These are phyloP conservation scores for Vanacampus margaritifer DNA, from an alignment of 2,113 vertebrate genomes.

Conservation along the genomic window DNA sequence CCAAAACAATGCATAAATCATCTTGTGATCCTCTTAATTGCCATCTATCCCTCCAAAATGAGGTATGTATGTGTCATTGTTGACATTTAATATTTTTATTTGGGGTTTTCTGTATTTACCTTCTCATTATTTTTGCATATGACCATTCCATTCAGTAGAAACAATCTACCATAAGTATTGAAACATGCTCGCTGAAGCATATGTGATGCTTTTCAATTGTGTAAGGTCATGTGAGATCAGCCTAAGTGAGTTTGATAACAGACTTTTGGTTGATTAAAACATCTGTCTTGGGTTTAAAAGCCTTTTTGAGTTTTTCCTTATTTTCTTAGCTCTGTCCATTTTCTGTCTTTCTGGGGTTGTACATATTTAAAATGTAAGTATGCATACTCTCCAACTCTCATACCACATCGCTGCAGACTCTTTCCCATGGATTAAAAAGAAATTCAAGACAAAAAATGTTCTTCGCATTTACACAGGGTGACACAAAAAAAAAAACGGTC, in stretches of 20 bases:
- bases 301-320: background rate
- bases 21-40: background rate
- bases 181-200: background rate
- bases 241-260: conserved; percentile 22
- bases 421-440: background rate
- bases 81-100: background rate
- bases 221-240: too few species aligned
- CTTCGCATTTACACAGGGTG: too few species aligned
- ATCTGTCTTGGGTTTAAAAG: conserved; percentile 22
- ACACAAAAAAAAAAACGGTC: too few species aligned
- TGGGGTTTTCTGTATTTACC: background rate
- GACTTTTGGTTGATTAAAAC: conserved; percentile 25
- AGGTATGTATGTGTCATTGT: background rate
- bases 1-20: background rate
- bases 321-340: background rate
- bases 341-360: background rate
- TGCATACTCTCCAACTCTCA: background rate
- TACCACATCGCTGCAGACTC: background rate
- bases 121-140: background rate
- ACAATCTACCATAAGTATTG: background rate
- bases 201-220: background rate
- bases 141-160: background rate
- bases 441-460: too few species aligned
- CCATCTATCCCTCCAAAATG: background rate
- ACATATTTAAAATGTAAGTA: too few species aligned